Evolutionary conservation across 2,797 vertebrate species (phyloP).

Genomic region (Euphonia xanthogaster): DNA sequence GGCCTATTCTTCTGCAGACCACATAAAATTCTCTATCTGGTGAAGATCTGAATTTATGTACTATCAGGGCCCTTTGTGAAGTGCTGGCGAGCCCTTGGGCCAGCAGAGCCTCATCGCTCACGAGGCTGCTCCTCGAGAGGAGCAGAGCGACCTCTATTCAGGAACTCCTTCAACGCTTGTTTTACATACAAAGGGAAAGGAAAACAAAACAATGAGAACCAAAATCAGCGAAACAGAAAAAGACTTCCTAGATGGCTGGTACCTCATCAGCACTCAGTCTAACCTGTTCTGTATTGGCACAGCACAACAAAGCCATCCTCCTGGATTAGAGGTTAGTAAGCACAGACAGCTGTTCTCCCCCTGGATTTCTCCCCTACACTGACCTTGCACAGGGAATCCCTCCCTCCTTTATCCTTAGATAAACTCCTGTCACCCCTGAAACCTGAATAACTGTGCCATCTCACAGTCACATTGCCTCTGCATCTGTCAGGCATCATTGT

Average conservation of each 20-base stretch:
- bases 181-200: conserved; percentile 21
- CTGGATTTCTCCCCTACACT: neutral
- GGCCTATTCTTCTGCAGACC: conserved; percentile 26
- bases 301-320: neutral
- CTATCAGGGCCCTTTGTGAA: neutral
- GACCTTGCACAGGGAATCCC: conserved; percentile 49
- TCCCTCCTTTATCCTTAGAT: conserved; percentile 54
- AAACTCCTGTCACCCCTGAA: conserved; percentile 38
- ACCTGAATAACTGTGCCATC: conserved; percentile 16
- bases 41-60: neutral
- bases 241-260: neutral
- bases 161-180: neutral
- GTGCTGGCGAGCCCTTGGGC: neutral
- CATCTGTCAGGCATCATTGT: conserved; percentile 36
- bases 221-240: conserved; percentile 24
- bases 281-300: neutral
- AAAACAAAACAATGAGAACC: neutral
- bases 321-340: neutral
- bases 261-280: neutral
- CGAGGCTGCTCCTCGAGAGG: neutral
- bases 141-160: neutral
- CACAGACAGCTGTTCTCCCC: conserved; percentile 25
- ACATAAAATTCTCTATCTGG: conserved; percentile 7
- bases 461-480: conserved; percentile 21
- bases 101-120: neutral